Evolutionary conservation across 2,888 invertebrate species (phyloP), one percentile per base, ranked within the genome.

Genomic region (Electrophaes corylata): DNA sequence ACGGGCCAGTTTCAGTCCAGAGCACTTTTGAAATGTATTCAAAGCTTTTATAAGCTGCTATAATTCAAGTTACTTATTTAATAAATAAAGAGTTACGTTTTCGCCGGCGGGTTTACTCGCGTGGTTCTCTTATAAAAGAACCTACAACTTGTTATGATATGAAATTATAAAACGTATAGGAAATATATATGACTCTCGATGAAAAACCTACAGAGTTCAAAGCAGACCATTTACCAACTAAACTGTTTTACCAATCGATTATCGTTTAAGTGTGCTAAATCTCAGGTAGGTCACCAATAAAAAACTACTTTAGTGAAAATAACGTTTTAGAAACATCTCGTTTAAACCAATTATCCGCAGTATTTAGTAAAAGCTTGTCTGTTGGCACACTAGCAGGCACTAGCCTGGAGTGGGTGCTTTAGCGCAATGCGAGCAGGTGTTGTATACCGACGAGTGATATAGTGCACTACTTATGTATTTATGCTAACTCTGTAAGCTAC

Each of bases 351-450:
- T 10, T 29, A n/a, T 29, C 2, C 10, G 1, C 2, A 10, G 26
- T 29, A 29, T 29, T 29, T 10, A 29, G 26, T 10, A 29, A 29
- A 10, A 29, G 10, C 26, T 29, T 39, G 37, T 45, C 19, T 19
- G 33, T 12, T 8, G 11, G 5, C 26, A 29, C 26, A 10, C 18
- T 3, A 10, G 39, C 48, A 20, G 20, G 19, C 8, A 23, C 31
- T 16, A 20, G 29, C 26, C 14, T 19, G 39, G 33, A 8, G 26
- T 0, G 26, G n/a, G 3, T 29, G 29, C 3, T 16, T 45, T 20
- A 33, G 40, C 23, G 43, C 47, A 54, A 48, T 33, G 20, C 26
- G 41, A 23, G 35, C 54, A 35, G 46, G 40, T 47, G 40, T 23
- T 45, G 39, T 33, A 16, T 14, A 40, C 20, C 12, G 40, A 5